Conservation (phyloP, 92 coral and sea anemone genomes). For the Plumapathes pennacea region DNA sequence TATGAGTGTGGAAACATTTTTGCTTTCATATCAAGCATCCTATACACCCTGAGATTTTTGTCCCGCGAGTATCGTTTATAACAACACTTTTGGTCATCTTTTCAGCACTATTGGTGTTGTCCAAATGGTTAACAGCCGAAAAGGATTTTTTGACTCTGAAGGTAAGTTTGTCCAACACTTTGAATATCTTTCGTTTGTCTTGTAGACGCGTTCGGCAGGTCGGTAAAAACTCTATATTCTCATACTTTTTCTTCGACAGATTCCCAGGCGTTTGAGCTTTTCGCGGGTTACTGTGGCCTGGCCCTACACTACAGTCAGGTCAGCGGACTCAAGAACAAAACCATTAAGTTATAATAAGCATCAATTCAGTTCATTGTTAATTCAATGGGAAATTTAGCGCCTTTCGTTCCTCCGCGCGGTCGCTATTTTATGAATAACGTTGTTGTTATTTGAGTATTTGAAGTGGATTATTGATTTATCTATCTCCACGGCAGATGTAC, state of each 20-base stretch:
- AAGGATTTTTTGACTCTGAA: constrained; percentile 83
- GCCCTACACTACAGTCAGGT: constrained; percentile 97
- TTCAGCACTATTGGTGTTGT: constrained; percentile 96
- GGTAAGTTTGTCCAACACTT: constrained; percentile 47
- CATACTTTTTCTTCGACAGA: constrained; percentile 25
- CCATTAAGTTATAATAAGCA: background rate
- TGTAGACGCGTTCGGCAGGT: background rate
- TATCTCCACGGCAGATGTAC: too few species aligned
- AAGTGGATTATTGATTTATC: too few species aligned
- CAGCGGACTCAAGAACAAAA: background rate
- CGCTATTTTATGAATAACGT: too few species aligned
- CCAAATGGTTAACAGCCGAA: constrained; percentile 84
- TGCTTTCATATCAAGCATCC: background rate
- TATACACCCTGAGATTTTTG: background rate
- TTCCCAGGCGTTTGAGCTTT: constrained; percentile 77
- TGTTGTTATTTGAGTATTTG: too few species aligned
- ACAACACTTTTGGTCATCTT: too few species aligned
- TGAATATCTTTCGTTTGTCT: background rate
- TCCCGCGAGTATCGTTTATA: background rate
- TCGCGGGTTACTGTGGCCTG: constrained; percentile 96
- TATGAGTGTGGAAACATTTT: background rate
- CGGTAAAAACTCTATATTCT: background rate
- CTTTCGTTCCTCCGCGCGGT: too few species aligned
- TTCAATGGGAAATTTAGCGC: too few species aligned
- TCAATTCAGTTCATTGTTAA: too few species aligned